Base-by-base conservation (phyloP, 1,140 invertebrate species). In the Ephestia elutella region DNA sequence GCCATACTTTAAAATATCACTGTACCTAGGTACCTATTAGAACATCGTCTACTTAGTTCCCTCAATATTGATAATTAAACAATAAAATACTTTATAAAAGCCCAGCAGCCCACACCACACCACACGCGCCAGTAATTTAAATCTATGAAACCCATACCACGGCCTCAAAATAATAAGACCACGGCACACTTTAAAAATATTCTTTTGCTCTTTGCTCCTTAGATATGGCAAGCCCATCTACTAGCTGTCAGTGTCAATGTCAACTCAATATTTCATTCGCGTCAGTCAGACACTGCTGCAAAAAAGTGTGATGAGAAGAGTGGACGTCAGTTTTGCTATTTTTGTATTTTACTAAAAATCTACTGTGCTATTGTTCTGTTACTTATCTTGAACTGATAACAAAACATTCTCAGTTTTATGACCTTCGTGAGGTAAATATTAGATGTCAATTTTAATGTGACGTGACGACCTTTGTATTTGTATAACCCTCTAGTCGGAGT, bases 281-380 rank as follows among this genome's bases (percentile, higher is more conserved):
- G n/a, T 9, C 15, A n/a, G 38, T 15, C 13, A 44, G 38, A 44
- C 13, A 2, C 38, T 17, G n/a, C 21, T 25, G 21, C 21, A 44
- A 44, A 44, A 44, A 53, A 21, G 10, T 53, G 21, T 21, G 13
- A 21, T 20, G 19, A n/a, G 21, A 53, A 53, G 19, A 21, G 18
- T 20, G 20, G 21, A 53, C 21, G 50, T 20, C 19, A 53, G 50
- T 62, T 56, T 59, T 78, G 71, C 75, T 84, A 86, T 82, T 82
- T 86, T 82, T 83, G 73, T 80, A 84, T 72, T 79, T 70, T 78
- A 68, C 38, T 75, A 76, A 71, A 66, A 72, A 71, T 64, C 63
- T 78, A 59, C 58, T 72, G 65, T 70, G 60, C 69, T 70, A 66
- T 71, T 67, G 66, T 71, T 76, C n/a, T 44, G n/a, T 44, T 44